Evolutionary conservation across 2,113 vertebrate genomes (phyloP), one percentile per base, ranked within the genome.

Genomic region (Microtus montanus): DNA sequence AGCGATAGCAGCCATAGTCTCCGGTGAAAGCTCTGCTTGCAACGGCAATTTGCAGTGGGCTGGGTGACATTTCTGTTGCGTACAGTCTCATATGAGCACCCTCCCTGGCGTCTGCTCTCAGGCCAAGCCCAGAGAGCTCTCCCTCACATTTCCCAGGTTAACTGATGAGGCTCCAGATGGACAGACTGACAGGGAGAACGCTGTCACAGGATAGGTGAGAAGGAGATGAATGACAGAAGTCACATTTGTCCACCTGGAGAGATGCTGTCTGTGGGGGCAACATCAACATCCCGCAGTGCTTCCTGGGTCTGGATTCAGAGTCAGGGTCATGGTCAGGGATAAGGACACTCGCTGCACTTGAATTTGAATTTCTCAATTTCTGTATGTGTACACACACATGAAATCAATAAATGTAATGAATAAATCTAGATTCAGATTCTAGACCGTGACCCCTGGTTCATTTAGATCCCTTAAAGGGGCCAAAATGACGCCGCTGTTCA

Each of bases 1-100:
- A 85, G 1, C 86, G 24, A 41, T 33, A 4, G 49, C 2, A 80
- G 30, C 66, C 14, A 73, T 2, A 15, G 58, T 28, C 10, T 38
- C n/a, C 1, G 6, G 2, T 17, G 54, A 74, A 73, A 66, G 38
- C 10, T 41, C 64, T 66, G 80, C 44, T 77, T 33, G 28, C 28
- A 61, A 79, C 7, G 52, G 10, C 20, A 26, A 6, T 28, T 11
- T 6, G 30, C 68, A 41, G 35, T 8, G 58, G 14, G 80, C 11
- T 17, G 47, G 66, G 41, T 61, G 78, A 63, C 10, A 28, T 83
- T 68, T 78, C 79, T 94, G 64, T 52, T 79, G 3, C 38, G 35
- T 44, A 47, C 13, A 24, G 5, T n/a, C 20, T 28, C 30, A 5
- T 2, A 13, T 0, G 1, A 8, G 44, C 3, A 35, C 26, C 68